phyloP scores from a whole-genome alignment of 2,113 vertebrate species.

The Phasianus colchicus region DNA sequence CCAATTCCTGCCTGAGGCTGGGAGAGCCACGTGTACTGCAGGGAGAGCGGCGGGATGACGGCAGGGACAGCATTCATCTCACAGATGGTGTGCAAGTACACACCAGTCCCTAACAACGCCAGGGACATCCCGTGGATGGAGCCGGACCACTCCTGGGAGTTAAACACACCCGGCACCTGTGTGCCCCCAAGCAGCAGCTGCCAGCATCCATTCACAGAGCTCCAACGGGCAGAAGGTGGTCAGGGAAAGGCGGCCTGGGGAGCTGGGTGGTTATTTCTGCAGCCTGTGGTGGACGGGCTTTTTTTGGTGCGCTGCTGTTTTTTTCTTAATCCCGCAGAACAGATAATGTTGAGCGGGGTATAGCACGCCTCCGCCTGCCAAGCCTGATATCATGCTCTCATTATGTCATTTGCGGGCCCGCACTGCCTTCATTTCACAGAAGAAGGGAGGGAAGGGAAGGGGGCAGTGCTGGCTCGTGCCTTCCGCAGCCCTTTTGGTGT shows the following conservation, averaged over 20 bases:
- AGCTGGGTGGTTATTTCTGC: background rate
- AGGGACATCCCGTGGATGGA: rapidly evolving
- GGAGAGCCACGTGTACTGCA: rapidly evolving
- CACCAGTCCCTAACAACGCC: background rate
- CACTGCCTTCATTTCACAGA: constrained; percentile 36
- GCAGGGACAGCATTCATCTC: background rate
- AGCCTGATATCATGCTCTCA: constrained; percentile 72
- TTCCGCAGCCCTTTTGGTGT: constrained; percentile 48
- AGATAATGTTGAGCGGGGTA: background rate
- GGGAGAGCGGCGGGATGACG: background rate
- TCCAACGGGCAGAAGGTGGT: background rate
- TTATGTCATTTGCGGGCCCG: constrained; percentile 67
- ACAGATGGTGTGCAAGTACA: rapidly evolving
- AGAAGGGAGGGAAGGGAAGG: background rate
- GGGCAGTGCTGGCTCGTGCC: constrained; percentile 13
- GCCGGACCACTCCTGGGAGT: rapidly evolving
- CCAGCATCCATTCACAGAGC: rapidly evolving
- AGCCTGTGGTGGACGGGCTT: background rate
- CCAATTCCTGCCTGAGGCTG: background rate
- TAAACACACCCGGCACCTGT: rapidly evolving
- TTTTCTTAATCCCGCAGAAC: background rate
- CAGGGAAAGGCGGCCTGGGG: background rate
- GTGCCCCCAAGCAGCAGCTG: background rate
- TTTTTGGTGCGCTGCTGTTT: background rate
- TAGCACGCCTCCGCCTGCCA: constrained; percentile 25